Percentiles rank a stretch among this genome's conserved stretches.
Conservation (phyloP, 2,888 invertebrate species). For the Drosophila setosimentum region DNA sequence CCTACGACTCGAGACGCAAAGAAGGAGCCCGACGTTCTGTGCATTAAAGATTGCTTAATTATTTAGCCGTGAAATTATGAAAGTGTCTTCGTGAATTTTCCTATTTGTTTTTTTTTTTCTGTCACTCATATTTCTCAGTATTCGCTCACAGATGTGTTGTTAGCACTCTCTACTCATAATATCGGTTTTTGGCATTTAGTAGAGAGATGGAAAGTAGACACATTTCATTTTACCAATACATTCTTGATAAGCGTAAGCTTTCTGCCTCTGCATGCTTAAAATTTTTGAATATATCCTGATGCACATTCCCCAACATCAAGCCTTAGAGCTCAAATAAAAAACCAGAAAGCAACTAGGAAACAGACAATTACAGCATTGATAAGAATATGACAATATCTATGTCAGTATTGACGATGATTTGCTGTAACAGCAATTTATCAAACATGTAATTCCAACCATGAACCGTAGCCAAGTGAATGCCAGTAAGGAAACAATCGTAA, state of each 20-base stretch:
- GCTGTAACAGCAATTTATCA: conserved; percentile 69
- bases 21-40: conserved; percentile 7
- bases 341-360: background rate
- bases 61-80: conserved; percentile 17
- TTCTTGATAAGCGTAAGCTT: background rate
- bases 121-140: background rate
- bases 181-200: too few relatives aligned
- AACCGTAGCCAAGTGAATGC: conserved; percentile 28
- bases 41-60: conserved; percentile 20
- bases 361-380: conserved; percentile 17
- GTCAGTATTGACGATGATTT: conserved; percentile 55
- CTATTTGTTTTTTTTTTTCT: background rate
- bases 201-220: background rate
- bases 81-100: background rate
- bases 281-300: background rate
- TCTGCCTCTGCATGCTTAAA: background rate
- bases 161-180: background rate
- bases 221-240: background rate
- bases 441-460: conserved; percentile 62
- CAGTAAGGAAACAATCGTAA: conserved; percentile 58
- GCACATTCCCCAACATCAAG: background rate
- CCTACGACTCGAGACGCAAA: conserved; percentile 31
- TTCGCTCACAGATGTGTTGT: background rate
- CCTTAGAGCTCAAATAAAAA: background rate
- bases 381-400: conserved; percentile 35